Base-by-base conservation (phyloP, 2,888 invertebrate species). In the Chromoteleia sp. region DNA sequence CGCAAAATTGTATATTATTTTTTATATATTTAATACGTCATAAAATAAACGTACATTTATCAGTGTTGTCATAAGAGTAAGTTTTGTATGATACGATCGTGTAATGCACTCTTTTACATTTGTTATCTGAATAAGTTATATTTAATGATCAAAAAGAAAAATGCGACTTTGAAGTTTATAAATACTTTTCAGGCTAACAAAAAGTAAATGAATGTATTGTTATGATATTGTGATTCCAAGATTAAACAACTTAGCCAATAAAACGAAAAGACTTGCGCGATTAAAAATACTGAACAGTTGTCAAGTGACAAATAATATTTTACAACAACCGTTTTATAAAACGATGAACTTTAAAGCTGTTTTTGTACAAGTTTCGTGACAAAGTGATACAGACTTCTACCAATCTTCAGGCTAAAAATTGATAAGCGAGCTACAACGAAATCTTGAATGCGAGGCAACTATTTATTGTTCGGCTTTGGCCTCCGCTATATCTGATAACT, bases 101-200 rank as follows among this genome's bases (percentile, higher is more conserved):
- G n/a, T n/a, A n/a, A n/a, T n/a, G n/a, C n/a, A n/a, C 36, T 36
- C 19, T 33, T 56, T 56, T 52, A 33, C 7, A 56, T 36, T 56
- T 56, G 19, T 17, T 56, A 30, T 30, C 2, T 14, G n/a, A 19
- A 29, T 6, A 15, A 29, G n/a, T 29, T 56, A 10, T 56, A 2
- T 10, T 17, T 14, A 54, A 33, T n/a, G n/a, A n/a, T n/a, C n/a
- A n/a, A n/a, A n/a, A n/a, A n/a, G n/a, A 5, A 25, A 25, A 30
- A 29, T 30, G 25, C 29, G 30, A 7, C 15, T 52, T 52, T 52
- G 12, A 52, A 0, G 17, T 25, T 48, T 48, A 17, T 25, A 25
- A 2, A 25, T n/a, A n/a, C n/a, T 25, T 7, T 21, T 25, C 3
- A 7, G n/a, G 10, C 10, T 39, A n/a, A n/a, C n/a, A n/a, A n/a